phyloP scores from a whole-genome alignment of 2,888 invertebrate genomes.

The Phytoseiulus persimilis region DNA sequence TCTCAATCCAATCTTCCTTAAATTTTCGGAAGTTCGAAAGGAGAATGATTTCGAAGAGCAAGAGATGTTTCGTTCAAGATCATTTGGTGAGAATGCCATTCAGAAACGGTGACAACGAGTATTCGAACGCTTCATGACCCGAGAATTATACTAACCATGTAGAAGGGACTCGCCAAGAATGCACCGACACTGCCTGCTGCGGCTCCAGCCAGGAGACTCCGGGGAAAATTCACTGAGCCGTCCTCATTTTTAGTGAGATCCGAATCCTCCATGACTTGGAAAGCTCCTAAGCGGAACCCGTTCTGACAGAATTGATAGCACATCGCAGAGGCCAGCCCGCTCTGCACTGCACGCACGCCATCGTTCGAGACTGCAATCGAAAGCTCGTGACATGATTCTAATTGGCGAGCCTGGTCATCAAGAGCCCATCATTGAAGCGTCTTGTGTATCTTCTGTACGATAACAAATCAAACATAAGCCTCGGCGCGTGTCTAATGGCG shows the following conservation, averaged over 20 bases:
- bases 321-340: slow-evolving; percentile 72
- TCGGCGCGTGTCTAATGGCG: too few relatives aligned
- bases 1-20: too few relatives aligned
- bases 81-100: too few relatives aligned
- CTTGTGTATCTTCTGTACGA: too few relatives aligned
- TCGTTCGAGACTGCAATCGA: slow-evolving; percentile 56
- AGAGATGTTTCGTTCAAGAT: too few relatives aligned
- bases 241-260: slow-evolving; percentile 58
- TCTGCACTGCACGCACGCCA: slow-evolving; percentile 61
- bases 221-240: slow-evolving; percentile 61
- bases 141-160: slow-evolving; percentile 57
- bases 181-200: slow-evolving; percentile 70
- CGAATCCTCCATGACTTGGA: slow-evolving; percentile 62
- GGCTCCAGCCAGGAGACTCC: slow-evolving; percentile 65
- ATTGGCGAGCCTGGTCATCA: too few relatives aligned
- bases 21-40: too few relatives aligned
- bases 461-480: too few relatives aligned
- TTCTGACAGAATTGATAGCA: slow-evolving; percentile 81
- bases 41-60: too few relatives aligned
- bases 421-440: too few relatives aligned
- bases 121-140: too few relatives aligned
- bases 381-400: neutral
- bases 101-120: too few relatives aligned
- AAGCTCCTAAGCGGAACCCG: slow-evolving; percentile 65
- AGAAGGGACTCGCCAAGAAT: slow-evolving; percentile 73